phyloP scores from a whole-genome alignment of 2,888 invertebrate genomes.

The Bhutanitis thaidina region DNA sequence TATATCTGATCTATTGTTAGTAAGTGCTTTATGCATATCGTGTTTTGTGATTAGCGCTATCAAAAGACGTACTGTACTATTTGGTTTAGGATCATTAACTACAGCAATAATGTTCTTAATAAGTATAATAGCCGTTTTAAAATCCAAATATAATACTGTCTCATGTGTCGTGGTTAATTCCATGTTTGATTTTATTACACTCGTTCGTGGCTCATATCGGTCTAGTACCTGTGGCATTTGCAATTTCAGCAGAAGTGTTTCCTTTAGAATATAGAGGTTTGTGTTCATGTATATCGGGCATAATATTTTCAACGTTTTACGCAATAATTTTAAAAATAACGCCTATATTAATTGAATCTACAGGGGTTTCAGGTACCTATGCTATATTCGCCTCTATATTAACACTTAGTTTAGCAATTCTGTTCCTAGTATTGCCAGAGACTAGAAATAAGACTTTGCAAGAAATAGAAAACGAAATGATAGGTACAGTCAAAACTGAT shows the following conservation, averaged over 20 bases:
- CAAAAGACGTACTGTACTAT: slow-evolving; percentile 34
- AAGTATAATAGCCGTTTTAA: slow-evolving; percentile 19
- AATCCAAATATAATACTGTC: slow-evolving; percentile 5
- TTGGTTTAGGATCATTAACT: slow-evolving; percentile 28
- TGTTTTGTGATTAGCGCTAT: slow-evolving; percentile 27
- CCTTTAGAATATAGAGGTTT: slow-evolving; percentile 37
- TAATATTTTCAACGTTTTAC: slow-evolving; percentile 32
- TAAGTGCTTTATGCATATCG: slow-evolving; percentile 31
- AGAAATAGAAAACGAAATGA: slow-evolving; percentile 40
- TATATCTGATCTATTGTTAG: slow-evolving; percentile 33
- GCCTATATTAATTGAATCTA: slow-evolving; percentile 33
- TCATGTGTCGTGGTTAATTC: slow-evolving; percentile 21
- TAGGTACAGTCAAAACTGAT: slow-evolving; percentile 16
- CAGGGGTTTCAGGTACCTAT: slow-evolving; percentile 33
- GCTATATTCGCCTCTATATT: slow-evolving; percentile 26
- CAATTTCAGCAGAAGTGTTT: slow-evolving; percentile 35
- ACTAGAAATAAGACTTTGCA: slow-evolving; percentile 41
- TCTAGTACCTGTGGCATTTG: slow-evolving; percentile 34
- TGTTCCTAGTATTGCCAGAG: slow-evolving; percentile 37
- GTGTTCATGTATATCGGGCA: slow-evolving; percentile 29
- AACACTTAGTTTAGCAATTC: slow-evolving; percentile 20
- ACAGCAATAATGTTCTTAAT: slow-evolving; percentile 30
- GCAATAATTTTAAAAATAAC: slow-evolving; percentile 33
- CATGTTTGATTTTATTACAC: slow-evolving; percentile 34
- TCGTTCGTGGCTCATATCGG: slow-evolving; percentile 34